A percentile compares a stretch with the other conserved stretches of the same genome.
Evolutionary conservation across 2,113 vertebrate species (phyloP).

Genomic region (Setophaga petechia): DNA sequence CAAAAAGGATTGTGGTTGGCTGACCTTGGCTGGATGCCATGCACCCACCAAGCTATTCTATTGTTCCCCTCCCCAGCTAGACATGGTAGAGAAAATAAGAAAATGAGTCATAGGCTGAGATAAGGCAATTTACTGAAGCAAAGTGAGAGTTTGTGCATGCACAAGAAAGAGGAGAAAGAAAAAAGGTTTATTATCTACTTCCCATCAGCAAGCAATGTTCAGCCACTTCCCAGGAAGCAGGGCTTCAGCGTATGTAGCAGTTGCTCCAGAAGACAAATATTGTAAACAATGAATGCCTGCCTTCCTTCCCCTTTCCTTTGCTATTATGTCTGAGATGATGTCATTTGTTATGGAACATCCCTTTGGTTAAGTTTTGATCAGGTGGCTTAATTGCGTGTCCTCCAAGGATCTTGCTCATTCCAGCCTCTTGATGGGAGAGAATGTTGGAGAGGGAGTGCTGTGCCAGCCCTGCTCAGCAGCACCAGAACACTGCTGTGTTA

Average conservation of each 20-base stretch:
- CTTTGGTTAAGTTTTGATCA: not conserved
- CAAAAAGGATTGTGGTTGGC: not conserved
- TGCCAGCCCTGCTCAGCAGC: not conserved
- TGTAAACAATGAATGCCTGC: not conserved
- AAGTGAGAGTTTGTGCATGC: accelerated
- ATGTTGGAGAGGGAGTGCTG: accelerated
- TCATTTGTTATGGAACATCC: not conserved
- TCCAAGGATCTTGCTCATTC: not conserved
- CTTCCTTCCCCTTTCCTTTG: not conserved
- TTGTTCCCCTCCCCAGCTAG: not conserved
- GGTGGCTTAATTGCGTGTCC: not conserved
- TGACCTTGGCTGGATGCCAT: not conserved
- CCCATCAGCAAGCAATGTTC: not conserved
- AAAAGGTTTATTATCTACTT: not conserved
- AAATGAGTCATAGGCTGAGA: not conserved
- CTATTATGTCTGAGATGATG: not conserved
- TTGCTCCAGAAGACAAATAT: not conserved
- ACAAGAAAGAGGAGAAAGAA: not conserved
- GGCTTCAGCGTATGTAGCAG: not conserved
- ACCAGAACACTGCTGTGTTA: not conserved
- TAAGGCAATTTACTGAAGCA: not conserved
- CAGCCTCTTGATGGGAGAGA: not conserved
- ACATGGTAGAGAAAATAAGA: not conserved
- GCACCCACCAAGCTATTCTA: not conserved
- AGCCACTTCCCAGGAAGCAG: not conserved